phyloP scores from a whole-genome alignment of 2,113 vertebrate species.

The Piaya cayana region DNA sequence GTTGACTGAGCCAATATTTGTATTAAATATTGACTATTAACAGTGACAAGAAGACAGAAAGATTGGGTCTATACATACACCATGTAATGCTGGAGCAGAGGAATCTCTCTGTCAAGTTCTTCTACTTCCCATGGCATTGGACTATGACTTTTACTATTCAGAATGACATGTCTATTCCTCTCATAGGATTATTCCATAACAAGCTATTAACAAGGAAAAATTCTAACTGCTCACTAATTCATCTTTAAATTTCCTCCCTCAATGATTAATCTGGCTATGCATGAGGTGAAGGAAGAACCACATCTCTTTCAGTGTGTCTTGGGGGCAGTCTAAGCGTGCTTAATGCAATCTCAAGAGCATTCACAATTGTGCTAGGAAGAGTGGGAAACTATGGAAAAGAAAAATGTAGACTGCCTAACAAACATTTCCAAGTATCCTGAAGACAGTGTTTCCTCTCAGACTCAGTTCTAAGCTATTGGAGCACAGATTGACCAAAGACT shows the following conservation, averaged over 20 bases:
- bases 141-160: neutral
- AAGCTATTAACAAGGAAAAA: neutral
- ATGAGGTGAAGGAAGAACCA: neutral
- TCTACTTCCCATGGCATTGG: neutral
- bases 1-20: neutral
- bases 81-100: neutral
- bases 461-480: neutral
- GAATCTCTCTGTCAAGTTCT: neutral
- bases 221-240: neutral
- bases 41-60: neutral
- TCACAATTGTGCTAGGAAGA: neutral
- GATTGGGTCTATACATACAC: neutral
- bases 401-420: neutral
- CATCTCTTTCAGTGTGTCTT: neutral
- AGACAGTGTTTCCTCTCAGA: neutral
- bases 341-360: neutral
- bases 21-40: neutral
- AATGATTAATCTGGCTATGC: neutral
- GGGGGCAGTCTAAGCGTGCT: constrained; percentile 40
- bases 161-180: neutral
- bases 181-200: neutral
- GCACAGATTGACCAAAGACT: neutral
- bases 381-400: neutral
- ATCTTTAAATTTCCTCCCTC: neutral
- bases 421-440: neutral